Conservation (phyloP, 2,888 invertebrate genomes). For the Psylliodes chrysocephalus region DNA sequence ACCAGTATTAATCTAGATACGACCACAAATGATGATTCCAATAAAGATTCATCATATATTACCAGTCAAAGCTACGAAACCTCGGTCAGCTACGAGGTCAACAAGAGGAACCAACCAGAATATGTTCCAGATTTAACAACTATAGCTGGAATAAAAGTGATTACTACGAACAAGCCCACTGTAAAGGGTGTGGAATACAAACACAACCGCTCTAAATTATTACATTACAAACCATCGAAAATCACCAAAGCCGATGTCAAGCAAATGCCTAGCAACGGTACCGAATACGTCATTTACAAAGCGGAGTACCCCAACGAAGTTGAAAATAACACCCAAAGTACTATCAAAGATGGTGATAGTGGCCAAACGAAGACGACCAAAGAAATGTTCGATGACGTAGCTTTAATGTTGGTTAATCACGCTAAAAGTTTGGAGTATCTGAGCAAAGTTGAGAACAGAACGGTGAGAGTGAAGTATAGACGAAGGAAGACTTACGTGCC, state of each 20-base stretch:
- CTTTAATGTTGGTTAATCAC: constrained; percentile 62
- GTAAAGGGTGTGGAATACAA: constrained; percentile 8
- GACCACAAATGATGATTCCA: constrained; percentile 33
- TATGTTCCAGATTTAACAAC: constrained; percentile 7
- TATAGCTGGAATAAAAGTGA: not conserved
- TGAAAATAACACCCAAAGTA: not conserved
- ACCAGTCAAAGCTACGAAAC: constrained; percentile 41
- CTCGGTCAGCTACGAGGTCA: constrained; percentile 64
- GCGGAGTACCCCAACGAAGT: constrained; percentile 42
- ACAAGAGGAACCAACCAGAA: constrained; percentile 55
- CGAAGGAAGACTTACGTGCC: constrained; percentile 45
- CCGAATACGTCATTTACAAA: constrained; percentile 48
- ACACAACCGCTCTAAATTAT: constrained; percentile 2
- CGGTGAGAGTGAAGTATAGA: constrained; percentile 48
- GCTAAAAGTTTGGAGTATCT: constrained; percentile 59
- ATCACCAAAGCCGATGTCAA: constrained; percentile 11
- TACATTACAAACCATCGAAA: not conserved
- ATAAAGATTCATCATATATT: constrained; percentile 29
- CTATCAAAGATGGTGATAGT: not conserved
- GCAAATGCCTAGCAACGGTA: constrained; percentile 30
- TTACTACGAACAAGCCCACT: constrained; percentile 6
- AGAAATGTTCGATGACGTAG: constrained; percentile 57
- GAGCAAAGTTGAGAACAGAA: constrained; percentile 42
- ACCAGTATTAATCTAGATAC: constrained; percentile 10
- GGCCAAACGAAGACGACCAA: constrained; percentile 25